phyloP scores from a whole-genome alignment of 2,888 invertebrate species.

The Galeopsomyia nigrocyanea region DNA sequence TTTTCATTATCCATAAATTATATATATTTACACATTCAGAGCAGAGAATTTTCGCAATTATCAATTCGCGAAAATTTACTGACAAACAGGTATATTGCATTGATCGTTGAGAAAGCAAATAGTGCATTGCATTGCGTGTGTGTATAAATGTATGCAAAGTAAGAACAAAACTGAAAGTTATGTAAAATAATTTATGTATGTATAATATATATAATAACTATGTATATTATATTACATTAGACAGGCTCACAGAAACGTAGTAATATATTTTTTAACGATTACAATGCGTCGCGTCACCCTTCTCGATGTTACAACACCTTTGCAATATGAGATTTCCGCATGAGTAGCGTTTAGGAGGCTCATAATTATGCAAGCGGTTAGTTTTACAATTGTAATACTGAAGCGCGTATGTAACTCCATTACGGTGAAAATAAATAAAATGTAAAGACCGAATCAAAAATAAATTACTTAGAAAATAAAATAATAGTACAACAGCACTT shows the following conservation, averaged over 20 bases:
- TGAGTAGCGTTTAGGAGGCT: not conserved
- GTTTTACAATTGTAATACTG: constrained; percentile 46
- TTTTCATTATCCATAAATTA: not conserved
- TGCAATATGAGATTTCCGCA: constrained; percentile 9
- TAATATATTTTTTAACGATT: constrained; percentile 35
- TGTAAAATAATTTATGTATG: constrained; percentile 64
- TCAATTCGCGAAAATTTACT: constrained; percentile 10
- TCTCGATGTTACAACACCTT: constrained; percentile 2
- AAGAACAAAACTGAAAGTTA: constrained; percentile 57
- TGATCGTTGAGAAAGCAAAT: constrained; percentile 8
- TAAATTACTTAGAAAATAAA: constrained; percentile 40
- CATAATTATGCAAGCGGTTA: constrained; percentile 24
- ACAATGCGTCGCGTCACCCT: constrained; percentile 40
- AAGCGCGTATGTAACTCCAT: constrained; percentile 36
- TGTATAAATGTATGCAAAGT: constrained; percentile 40
- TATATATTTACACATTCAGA: constrained; percentile 14
- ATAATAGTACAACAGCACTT: constrained; percentile 12
- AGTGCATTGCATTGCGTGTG: constrained; percentile 24
- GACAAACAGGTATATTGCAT: not conserved
- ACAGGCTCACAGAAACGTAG: constrained; percentile 53
- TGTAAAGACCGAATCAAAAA: constrained; percentile 26
- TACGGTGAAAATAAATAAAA: constrained; percentile 10
- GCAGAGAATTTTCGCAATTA: constrained; percentile 4
- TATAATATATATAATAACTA: constrained; percentile 58
- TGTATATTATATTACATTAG: constrained; percentile 58